These are phyloP conservation scores for Phlogophora meticulosa DNA, from an alignment of 2,888 invertebrate species.

Conservation along the genomic window DNA sequence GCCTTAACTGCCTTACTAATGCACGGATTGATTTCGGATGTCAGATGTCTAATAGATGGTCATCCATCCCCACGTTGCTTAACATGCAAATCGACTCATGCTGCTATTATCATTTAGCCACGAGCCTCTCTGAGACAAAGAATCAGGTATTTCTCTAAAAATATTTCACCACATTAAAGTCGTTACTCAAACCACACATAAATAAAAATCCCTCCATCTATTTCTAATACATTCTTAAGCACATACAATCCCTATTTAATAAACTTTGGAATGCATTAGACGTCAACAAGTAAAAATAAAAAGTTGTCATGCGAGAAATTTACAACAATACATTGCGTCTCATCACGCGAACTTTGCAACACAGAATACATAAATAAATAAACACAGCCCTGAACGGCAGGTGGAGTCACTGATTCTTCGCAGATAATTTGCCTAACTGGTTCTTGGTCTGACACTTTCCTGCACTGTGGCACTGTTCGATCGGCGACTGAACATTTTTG, in stretches of 20 bases:
- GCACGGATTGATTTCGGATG: no score
- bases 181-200: slow-evolving; percentile 2
- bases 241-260: slow-evolving; percentile 41
- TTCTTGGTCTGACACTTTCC: slow-evolving; percentile 82
- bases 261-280: slow-evolving; percentile 7
- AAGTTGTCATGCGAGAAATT: slow-evolving; percentile 54
- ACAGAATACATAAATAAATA: slow-evolving; percentile 71
- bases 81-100: no score
- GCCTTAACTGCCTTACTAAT: no score
- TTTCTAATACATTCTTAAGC: slow-evolving; percentile 62
- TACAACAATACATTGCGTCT: slow-evolving; percentile 67
- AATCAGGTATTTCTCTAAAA: neutral
- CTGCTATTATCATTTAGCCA: no score
- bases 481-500: neutral
- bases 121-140: no score
- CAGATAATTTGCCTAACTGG: slow-evolving; percentile 89
- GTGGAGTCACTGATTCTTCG: slow-evolving; percentile 86
- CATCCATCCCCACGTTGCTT: no score
- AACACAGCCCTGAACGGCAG: slow-evolving; percentile 81
- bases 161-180: neutral
- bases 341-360: slow-evolving; percentile 66
- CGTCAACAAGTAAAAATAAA: slow-evolving; percentile 56
- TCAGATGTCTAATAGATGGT: no score
- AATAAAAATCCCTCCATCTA: slow-evolving; percentile 36
- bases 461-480: slow-evolving; percentile 42